phyloP scores from a whole-genome alignment of 92 coral and sea anemone species.

The Muricea muricata region DNA sequence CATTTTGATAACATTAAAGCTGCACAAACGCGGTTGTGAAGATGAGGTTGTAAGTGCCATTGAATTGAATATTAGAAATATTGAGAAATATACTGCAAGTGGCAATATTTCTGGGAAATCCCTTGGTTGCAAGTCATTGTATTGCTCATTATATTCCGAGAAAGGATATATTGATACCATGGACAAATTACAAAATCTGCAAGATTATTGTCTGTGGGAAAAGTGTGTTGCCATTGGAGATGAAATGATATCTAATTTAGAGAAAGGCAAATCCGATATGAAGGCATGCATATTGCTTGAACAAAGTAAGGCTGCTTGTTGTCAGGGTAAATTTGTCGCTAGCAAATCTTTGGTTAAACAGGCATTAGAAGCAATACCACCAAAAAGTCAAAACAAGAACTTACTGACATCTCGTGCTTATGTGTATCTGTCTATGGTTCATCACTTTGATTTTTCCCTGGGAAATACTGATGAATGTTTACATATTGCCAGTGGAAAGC shows the following conservation, averaged over 20 bases:
- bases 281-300: conserved; percentile 78
- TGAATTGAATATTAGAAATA: conserved; percentile 75
- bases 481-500: conserved; percentile 80
- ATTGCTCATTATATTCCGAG: conserved; percentile 69
- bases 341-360: conserved; percentile 82
- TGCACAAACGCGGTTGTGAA: conserved; percentile 52
- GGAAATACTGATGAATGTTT: conserved; percentile 97
- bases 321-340: conserved; percentile 68
- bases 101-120: not conserved
- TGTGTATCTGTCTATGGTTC: conserved; percentile 80
- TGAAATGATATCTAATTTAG: conserved; percentile 60
- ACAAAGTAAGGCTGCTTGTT: conserved; percentile 80
- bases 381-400: conserved; percentile 79
- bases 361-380: conserved; percentile 74
- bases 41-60: conserved; percentile 72
- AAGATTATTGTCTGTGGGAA: conserved; percentile 50
- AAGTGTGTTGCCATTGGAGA: conserved; percentile 74
- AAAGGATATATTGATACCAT: conserved; percentile 72
- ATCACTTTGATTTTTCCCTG: conserved; percentile 77
- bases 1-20: conserved; percentile 70
- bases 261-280: conserved; percentile 57
- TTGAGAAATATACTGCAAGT: not conserved
- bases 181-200: conserved; percentile 64
- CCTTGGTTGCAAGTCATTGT: not conserved
- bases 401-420: conserved; percentile 85